Percentiles rank a stretch among this genome's conserved stretches.
These are phyloP conservation scores for Geophilus truncorum DNA, from an alignment of 2,888 invertebrate species.

Conservation along the genomic window DNA sequence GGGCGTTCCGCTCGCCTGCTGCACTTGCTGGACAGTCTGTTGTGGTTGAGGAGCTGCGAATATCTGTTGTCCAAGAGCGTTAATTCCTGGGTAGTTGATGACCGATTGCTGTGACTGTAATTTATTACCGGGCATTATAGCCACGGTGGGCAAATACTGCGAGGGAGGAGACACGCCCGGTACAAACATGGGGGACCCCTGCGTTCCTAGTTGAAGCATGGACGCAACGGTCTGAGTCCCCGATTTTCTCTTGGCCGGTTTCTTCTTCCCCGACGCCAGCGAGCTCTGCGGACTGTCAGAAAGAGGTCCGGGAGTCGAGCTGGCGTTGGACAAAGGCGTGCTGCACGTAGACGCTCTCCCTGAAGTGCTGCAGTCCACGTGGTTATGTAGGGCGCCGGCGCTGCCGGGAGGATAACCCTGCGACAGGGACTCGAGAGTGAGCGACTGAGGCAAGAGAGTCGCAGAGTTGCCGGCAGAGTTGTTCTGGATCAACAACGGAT, in stretches of 20 bases:
- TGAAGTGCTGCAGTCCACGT: slow-evolving; percentile 39
- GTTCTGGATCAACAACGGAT: slow-evolving; percentile 41
- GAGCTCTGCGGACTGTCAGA: slow-evolving; percentile 37
- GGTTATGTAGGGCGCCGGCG: slow-evolving; percentile 36
- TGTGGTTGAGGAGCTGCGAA: slow-evolving; percentile 32
- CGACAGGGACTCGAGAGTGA: slow-evolving; percentile 16
- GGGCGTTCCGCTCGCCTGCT: slow-evolving; percentile 37
- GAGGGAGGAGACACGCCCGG: slow-evolving; percentile 29
- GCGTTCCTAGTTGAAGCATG: slow-evolving; percentile 45
- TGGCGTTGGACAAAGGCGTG: slow-evolving; percentile 40
- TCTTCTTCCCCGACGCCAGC: slow-evolving; percentile 29
- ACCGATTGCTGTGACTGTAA: slow-evolving; percentile 57
- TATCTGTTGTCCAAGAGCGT: slow-evolving; percentile 32
- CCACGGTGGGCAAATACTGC: slow-evolving; percentile 40
- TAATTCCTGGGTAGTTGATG: slow-evolving; percentile 60
- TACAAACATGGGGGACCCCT: slow-evolving; percentile 34
- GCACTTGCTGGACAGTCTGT: slow-evolving; percentile 7
- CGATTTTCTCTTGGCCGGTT: slow-evolving; percentile 61
- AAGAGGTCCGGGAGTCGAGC: slow-evolving; percentile 40
- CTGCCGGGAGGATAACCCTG: slow-evolving; percentile 5
- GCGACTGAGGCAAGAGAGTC: neutral
- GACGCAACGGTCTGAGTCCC: slow-evolving; percentile 64
- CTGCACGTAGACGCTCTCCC: slow-evolving; percentile 40
- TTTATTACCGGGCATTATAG: slow-evolving; percentile 64
- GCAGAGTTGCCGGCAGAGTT: slow-evolving; percentile 33